Evolutionary conservation across 2,888 invertebrate species (phyloP).

Genomic region (Himalopsyche anomala): DNA sequence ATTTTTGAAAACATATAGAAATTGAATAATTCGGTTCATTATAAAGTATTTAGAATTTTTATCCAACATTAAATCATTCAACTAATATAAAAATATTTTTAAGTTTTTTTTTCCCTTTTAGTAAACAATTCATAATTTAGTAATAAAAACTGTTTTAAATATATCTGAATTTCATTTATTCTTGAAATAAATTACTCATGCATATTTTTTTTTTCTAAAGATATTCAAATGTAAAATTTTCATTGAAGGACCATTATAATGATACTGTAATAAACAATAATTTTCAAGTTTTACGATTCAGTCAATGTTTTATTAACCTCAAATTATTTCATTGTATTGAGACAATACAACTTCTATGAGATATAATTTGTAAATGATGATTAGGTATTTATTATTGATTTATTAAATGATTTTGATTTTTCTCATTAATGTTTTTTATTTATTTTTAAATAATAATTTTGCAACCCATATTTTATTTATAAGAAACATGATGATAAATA

Average conservation of each 20-base stretch:
- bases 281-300: not conserved
- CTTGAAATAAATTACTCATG: not conserved
- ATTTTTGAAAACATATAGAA: slow-evolving; percentile 22
- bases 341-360: not conserved
- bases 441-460: not conserved
- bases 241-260: not conserved
- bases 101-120: slow-evolving; percentile 10
- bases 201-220: not conserved
- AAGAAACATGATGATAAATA: no score
- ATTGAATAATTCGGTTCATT: not conserved
- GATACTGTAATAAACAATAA: not conserved
- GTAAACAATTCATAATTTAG: not conserved
- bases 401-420: slow-evolving; percentile 7
- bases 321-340: not conserved
- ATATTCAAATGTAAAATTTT: not conserved
- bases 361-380: slow-evolving; percentile 11
- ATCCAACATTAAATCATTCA: slow-evolving; percentile 19
- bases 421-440: slow-evolving; percentile 3
- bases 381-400: slow-evolving; percentile 9
- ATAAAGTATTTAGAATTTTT: slow-evolving; percentile 21
- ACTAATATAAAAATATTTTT: slow-evolving; percentile 20
- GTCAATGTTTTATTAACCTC: not conserved
- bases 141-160: not conserved
- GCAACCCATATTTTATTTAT: no score
- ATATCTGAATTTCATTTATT: not conserved